Evolutionary conservation across 2,797 vertebrate species (phyloP).

Genomic region (Sebastes diaconus): DNA sequence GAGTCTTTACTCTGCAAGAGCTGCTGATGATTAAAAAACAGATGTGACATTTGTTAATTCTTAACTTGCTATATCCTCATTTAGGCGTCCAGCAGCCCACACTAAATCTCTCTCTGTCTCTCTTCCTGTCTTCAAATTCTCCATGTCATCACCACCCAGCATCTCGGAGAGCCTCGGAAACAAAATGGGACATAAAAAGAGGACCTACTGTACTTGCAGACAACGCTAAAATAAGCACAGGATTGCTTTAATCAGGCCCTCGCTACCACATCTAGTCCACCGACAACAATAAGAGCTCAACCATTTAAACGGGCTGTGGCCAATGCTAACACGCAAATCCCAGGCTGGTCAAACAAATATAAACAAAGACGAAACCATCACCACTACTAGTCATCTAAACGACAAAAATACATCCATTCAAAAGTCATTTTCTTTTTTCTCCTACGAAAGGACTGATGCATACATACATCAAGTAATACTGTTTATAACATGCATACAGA

Average conservation of each 20-base stretch:
- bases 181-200: constrained; percentile 31
- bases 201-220: constrained; percentile 40
- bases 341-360: constrained; percentile 43
- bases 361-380: constrained; percentile 46
- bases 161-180: constrained; percentile 8
- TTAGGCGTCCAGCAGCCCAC: constrained; percentile 14
- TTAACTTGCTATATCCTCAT: constrained; percentile 12
- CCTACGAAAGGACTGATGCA: neutral
- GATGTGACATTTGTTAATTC: constrained; percentile 34
- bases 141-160: constrained; percentile 6
- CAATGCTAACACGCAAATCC: constrained; percentile 45
- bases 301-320: constrained; percentile 48
- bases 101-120: neutral
- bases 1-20: neutral
- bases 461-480: neutral
- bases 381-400: constrained; percentile 15
- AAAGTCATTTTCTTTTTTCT: neutral
- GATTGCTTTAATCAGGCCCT: constrained; percentile 66
- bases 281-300: constrained; percentile 59
- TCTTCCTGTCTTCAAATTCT: neutral
- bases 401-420: constrained; percentile 20
- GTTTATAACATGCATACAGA: neutral
- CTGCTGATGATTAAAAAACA: constrained; percentile 25
- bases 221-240: constrained; percentile 52
- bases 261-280: constrained; percentile 62